Conservation (phyloP, 2,888 invertebrate genomes). For the Barypeithes pellucidus region DNA sequence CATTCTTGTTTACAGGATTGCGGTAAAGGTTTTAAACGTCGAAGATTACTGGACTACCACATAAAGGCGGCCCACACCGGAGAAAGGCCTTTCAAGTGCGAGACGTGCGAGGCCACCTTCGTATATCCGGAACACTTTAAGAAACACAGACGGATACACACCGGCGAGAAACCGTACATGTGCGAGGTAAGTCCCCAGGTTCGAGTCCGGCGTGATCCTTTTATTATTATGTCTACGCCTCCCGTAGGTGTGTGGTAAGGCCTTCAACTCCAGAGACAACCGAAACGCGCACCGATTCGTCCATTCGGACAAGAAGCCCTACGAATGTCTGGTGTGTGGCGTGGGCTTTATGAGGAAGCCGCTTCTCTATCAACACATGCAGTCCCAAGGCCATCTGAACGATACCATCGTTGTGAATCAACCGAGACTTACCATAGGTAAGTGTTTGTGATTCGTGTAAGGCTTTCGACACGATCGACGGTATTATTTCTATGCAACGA, state of each 20-base stretch:
- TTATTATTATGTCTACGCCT: not conserved
- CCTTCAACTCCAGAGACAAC: constrained; percentile 89
- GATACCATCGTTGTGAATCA: constrained; percentile 89
- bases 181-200: constrained; percentile 69
- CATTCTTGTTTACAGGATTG: constrained; percentile 71
- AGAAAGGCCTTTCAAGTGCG: constrained; percentile 84
- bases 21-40: constrained; percentile 81
- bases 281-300: constrained; percentile 89
- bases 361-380: constrained; percentile 84
- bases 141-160: constrained; percentile 85
- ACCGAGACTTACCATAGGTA: constrained; percentile 71
- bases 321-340: constrained; percentile 87
- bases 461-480: not conserved
- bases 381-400: constrained; percentile 81
- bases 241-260: constrained; percentile 81
- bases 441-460: not conserved
- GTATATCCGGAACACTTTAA: constrained; percentile 89
- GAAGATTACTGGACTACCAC: constrained; percentile 85
- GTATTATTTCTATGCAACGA: too few species aligned
- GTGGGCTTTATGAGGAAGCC: constrained; percentile 90
- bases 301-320: constrained; percentile 90
- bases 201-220: not conserved
- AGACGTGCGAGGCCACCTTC: constrained; percentile 83
- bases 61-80: constrained; percentile 87
- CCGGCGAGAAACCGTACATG: constrained; percentile 82